phyloP scores from a whole-genome alignment of 2,888 invertebrate species.

The Tinea semifulvella region DNA sequence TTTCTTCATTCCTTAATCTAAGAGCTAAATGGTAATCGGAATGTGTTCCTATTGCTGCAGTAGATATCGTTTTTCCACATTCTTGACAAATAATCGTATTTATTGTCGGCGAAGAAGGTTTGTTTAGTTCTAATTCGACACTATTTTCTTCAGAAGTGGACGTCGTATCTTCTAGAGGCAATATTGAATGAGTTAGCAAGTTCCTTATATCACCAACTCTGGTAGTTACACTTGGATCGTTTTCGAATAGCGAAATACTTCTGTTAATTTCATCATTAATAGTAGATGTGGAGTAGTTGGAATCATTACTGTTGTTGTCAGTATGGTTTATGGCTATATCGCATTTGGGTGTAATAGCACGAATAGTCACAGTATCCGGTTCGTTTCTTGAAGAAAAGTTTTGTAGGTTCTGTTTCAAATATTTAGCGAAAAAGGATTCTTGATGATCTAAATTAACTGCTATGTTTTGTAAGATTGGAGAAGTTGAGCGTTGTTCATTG shows the following conservation, averaged over 20 bases:
- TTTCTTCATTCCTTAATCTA: slow-evolving; percentile 69
- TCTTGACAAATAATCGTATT: slow-evolving; percentile 63
- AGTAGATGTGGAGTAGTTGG: slow-evolving; percentile 50
- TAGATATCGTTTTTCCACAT: slow-evolving; percentile 69
- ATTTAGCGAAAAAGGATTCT: slow-evolving; percentile 57
- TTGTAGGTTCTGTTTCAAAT: slow-evolving; percentile 28
- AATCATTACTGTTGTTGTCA: slow-evolving; percentile 48
- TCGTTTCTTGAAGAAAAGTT: background rate
- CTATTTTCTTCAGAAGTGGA: slow-evolving; percentile 19
- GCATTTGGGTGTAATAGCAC: background rate
- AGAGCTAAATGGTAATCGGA: slow-evolving; percentile 78
- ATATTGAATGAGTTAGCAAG: slow-evolving; percentile 27
- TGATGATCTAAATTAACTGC: slow-evolving; percentile 36
- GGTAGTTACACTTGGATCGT: slow-evolving; percentile 36
- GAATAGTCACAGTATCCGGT: background rate
- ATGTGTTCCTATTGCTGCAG: slow-evolving; percentile 71
- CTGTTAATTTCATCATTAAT: slow-evolving; percentile 58
- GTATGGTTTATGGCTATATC: too few relatives aligned
- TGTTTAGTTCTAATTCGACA: slow-evolving; percentile 11
- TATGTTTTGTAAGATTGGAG: slow-evolving; percentile 13
- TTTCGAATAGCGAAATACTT: slow-evolving; percentile 52
- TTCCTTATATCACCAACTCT: slow-evolving; percentile 43
- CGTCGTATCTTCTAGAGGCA: slow-evolving; percentile 23
- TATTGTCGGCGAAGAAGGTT: slow-evolving; percentile 16
- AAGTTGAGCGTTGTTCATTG: slow-evolving; percentile 13